Evolutionary conservation across 2,797 vertebrate species (phyloP).

Genomic region (Podargus strigoides): DNA sequence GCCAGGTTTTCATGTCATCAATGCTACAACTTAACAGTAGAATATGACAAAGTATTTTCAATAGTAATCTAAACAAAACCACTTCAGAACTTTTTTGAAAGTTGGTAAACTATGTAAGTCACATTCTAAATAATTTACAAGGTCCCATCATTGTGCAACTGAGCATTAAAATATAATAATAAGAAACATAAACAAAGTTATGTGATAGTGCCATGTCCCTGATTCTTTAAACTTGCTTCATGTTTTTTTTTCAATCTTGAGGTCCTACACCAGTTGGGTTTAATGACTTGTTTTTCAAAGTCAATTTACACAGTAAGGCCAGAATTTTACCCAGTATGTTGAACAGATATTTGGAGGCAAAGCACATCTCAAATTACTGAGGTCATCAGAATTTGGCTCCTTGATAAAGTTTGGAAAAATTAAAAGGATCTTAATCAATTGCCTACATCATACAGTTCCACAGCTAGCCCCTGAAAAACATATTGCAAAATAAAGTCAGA

Average conservation of each 20-base stretch:
- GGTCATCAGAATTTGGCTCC: not conserved
- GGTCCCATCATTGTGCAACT: not conserved
- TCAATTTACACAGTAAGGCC: not conserved
- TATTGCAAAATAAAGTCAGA: not conserved
- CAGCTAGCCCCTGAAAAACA: not conserved
- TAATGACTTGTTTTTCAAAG: not conserved
- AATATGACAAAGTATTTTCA: not conserved
- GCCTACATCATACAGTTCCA: not conserved
- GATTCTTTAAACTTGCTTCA: not conserved
- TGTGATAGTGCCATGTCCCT: not conserved
- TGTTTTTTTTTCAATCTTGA: not conserved
- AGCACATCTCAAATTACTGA: not conserved
- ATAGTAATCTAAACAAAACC: not conserved
- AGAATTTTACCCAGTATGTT: not conserved
- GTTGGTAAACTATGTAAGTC: not conserved
- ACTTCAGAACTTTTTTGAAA: not conserved
- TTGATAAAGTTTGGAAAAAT: not conserved
- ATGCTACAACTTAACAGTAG: not conserved
- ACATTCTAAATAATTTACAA: not conserved
- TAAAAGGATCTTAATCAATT: not conserved
- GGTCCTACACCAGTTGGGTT: not conserved
- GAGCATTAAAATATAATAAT: not conserved
- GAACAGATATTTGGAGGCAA: not conserved
- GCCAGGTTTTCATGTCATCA: not conserved
- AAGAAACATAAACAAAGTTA: not conserved